Evolutionary conservation across 2,113 vertebrate species (phyloP).

Genomic region (Sinocyclocheilus anshuiensis): DNA sequence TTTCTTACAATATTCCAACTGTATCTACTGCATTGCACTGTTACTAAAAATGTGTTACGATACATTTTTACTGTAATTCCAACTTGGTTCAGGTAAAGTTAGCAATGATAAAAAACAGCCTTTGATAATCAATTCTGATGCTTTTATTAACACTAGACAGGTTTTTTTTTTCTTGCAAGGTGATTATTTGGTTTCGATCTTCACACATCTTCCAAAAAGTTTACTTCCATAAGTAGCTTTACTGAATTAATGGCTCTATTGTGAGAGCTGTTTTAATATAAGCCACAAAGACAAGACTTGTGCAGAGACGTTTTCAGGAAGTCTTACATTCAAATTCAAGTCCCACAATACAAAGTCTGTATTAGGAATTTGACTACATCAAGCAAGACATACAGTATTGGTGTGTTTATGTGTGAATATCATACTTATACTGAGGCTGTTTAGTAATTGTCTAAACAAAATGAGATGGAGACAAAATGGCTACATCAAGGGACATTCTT

Average conservation of each 20-base stretch:
- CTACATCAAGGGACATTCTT: background rate
- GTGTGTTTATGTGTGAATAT: background rate
- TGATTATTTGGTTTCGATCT: background rate
- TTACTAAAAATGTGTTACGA: background rate
- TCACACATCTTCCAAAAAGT: background rate
- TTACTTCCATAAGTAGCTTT: background rate
- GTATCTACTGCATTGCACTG: no score
- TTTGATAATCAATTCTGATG: no score
- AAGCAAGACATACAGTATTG: background rate
- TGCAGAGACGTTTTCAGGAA: background rate
- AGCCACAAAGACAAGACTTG: background rate
- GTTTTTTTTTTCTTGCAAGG: background rate
- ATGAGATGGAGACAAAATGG: background rate
- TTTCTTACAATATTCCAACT: background rate
- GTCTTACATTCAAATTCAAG: background rate
- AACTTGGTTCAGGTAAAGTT: background rate
- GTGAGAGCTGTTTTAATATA: background rate
- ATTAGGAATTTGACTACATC: background rate
- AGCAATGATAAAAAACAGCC: no score
- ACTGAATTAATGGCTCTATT: no score
- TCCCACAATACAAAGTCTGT: background rate
- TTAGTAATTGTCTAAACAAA: background rate
- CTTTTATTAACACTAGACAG: no score
- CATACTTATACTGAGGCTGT: background rate
- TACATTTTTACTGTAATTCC: background rate